Percentiles rank a stretch among this genome's conserved stretches.
Evolutionary conservation across 2,797 vertebrate genomes (phyloP).

Genomic region (Pelochelys cantorii): DNA sequence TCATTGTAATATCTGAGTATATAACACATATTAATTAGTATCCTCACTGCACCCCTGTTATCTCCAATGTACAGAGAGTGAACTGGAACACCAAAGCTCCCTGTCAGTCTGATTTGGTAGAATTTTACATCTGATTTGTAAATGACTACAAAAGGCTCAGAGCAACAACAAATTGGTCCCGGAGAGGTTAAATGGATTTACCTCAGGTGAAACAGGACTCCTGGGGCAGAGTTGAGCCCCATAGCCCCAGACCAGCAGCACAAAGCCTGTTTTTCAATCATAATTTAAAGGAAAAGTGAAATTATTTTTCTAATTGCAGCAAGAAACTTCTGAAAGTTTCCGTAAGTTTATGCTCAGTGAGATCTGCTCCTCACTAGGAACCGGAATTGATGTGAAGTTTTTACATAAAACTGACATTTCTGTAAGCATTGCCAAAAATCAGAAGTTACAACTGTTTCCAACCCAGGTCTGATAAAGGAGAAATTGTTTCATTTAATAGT

Average conservation of each 20-base stretch:
- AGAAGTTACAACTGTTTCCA: background rate
- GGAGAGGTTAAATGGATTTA: background rate
- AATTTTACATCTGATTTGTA: background rate
- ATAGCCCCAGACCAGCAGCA: background rate
- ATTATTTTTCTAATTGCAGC: background rate
- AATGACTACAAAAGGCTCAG: background rate
- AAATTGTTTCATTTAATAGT: background rate
- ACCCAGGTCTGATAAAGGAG: background rate
- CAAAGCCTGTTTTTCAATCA: background rate
- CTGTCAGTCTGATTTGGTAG: background rate
- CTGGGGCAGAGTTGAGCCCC: background rate
- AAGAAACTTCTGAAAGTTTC: background rate
- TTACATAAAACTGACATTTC: background rate
- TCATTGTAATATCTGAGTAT: background rate
- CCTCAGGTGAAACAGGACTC: background rate
- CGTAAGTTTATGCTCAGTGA: background rate
- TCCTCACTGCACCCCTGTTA: accelerated
- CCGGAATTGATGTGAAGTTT: background rate
- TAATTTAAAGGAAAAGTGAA: background rate
- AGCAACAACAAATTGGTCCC: background rate
- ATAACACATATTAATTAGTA: background rate
- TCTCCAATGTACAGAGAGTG: background rate
- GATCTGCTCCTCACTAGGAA: background rate
- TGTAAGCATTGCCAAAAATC: background rate
- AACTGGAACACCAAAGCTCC: background rate